A percentile compares a stretch with the other conserved stretches of the same genome.
phyloP scores from a whole-genome alignment of 2,888 invertebrate species.

The Pardosa pseudoannulata region DNA sequence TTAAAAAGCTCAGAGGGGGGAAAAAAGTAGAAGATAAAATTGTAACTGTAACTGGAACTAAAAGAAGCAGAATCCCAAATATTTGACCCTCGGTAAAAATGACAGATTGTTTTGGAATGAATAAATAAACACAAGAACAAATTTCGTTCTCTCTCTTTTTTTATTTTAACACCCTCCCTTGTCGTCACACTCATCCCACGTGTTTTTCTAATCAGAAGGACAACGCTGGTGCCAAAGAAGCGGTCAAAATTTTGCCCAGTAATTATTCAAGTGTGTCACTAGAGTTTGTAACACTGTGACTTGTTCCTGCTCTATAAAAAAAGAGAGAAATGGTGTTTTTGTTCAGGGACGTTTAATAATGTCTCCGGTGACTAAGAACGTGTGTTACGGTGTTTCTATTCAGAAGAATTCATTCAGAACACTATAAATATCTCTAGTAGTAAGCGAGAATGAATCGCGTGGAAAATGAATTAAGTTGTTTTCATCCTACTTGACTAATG shows the following conservation, averaged over 20 bases:
- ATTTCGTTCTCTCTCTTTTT: neutral
- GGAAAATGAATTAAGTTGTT: too few species aligned
- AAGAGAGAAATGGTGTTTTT: neutral
- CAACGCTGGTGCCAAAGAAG: neutral
- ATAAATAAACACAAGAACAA: neutral
- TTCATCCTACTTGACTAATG: too few species aligned
- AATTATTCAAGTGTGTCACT: conserved; percentile 14
- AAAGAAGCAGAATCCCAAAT: conserved; percentile 49
- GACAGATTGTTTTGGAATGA: conserved; percentile 24
- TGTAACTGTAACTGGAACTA: conserved; percentile 27
- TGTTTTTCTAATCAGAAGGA: conserved; percentile 12
- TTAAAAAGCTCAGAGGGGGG: neutral
- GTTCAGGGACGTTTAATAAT: neutral
- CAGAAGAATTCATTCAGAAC: neutral
- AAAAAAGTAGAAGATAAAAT: conserved; percentile 21
- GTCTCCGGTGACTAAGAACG: neutral
- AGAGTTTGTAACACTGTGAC: neutral
- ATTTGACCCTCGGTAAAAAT: conserved; percentile 55
- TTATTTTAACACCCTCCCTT: neutral
- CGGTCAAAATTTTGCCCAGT: neutral
- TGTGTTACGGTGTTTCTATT: neutral
- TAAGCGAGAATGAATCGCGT: too few species aligned
- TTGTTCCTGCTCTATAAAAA: neutral
- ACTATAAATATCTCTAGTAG: too few species aligned
- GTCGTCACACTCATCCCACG: conserved; percentile 16